phyloP scores from a whole-genome alignment of 2,888 invertebrate species.

The Palloptera scutellata region DNA sequence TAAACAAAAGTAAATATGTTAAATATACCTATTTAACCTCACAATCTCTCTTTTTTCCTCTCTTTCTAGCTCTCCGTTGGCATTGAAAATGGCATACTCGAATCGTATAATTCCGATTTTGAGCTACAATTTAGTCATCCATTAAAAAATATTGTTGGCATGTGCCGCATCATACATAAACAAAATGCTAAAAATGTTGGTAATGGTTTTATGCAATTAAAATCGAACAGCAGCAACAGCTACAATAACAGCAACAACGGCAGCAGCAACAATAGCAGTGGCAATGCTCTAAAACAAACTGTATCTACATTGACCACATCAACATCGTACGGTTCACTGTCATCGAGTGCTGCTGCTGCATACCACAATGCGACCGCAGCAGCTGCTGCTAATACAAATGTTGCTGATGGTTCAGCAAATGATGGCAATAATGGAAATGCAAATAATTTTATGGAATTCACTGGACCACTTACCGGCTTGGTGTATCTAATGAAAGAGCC shows the following conservation, averaged over 20 bases:
- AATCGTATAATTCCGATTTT: slow-evolving; percentile 76
- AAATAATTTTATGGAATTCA: slow-evolving; percentile 64
- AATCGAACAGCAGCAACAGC: slow-evolving; percentile 41
- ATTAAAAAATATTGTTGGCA: slow-evolving; percentile 69
- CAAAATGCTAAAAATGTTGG: slow-evolving; percentile 56
- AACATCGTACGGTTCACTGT: slow-evolving; percentile 57
- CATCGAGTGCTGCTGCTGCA: slow-evolving; percentile 53
- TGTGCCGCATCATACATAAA: slow-evolving; percentile 63
- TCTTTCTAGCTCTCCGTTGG: slow-evolving; percentile 74
- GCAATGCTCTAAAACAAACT: slow-evolving; percentile 33
- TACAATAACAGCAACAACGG: slow-evolving; percentile 34
- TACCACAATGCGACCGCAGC: slow-evolving; percentile 46
- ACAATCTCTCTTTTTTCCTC: slow-evolving; percentile 21
- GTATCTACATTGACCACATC: slow-evolving; percentile 52
- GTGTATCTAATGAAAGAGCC: slow-evolving; percentile 79
- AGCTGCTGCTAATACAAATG: slow-evolving; percentile 17
- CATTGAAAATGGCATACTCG: slow-evolving; percentile 74
- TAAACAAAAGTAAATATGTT: too few species aligned
- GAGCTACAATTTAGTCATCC: slow-evolving; percentile 74
- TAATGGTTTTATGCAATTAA: slow-evolving; percentile 59
- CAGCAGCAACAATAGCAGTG: slow-evolving; percentile 32
- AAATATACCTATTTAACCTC: neutral
- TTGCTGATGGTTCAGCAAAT: slow-evolving; percentile 12
- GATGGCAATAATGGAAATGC: slow-evolving; percentile 37
- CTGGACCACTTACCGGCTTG: slow-evolving; percentile 70